These are phyloP conservation scores for Diorhabda elongata DNA, from an alignment of 1,140 invertebrate species.

Conservation along the genomic window DNA sequence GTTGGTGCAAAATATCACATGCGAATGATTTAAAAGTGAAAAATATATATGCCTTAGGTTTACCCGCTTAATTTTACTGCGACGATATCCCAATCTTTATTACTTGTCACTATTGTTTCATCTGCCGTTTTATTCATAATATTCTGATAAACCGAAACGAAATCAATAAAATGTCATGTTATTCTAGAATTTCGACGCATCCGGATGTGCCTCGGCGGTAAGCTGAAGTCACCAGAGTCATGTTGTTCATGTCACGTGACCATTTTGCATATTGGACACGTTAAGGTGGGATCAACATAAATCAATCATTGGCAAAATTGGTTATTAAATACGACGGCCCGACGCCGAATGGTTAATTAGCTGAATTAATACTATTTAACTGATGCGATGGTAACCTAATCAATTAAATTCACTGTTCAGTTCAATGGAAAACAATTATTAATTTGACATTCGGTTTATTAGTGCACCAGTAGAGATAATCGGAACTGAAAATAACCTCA, in stretches of 20 bases:
- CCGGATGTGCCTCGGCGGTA: neutral
- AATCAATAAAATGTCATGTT: too few relatives aligned
- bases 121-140: too few relatives aligned
- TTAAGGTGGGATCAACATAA: conserved; percentile 7
- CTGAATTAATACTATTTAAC: conserved; percentile 1
- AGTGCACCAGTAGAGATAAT: too few relatives aligned
- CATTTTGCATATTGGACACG: neutral
- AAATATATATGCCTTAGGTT: too few relatives aligned
- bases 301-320: conserved; percentile 14
- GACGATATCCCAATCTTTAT: too few relatives aligned
- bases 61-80: too few relatives aligned
- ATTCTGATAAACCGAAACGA: too few relatives aligned
- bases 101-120: too few relatives aligned
- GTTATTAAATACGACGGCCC: conserved; percentile 10
- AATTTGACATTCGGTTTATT: neutral
- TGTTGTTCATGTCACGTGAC: conserved; percentile 4
- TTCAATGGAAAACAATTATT: neutral
- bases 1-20: too few relatives aligned
- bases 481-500: too few relatives aligned
- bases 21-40: too few relatives aligned
- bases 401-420: neutral
- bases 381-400: neutral
- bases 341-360: conserved; percentile 9
- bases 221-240: neutral
- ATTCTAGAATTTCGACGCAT: too few relatives aligned